Evolutionary conservation across 1,140 invertebrate species (phyloP).

Genomic region (Drosophila nigrodunni): DNA sequence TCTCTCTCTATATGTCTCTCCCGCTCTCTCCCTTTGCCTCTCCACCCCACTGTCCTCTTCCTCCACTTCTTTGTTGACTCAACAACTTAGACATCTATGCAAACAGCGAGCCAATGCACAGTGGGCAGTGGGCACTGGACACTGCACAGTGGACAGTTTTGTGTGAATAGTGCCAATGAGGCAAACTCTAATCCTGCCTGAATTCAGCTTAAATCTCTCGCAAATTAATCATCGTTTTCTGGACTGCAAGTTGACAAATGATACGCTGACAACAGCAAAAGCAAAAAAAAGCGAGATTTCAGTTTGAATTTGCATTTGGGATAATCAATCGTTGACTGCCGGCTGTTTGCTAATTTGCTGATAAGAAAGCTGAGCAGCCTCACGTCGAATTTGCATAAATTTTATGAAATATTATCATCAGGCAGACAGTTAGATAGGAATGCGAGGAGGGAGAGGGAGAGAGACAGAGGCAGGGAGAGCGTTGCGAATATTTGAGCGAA

Average conservation of each 20-base stretch:
- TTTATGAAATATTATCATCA: slow-evolving; percentile 28
- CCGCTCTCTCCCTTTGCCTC: not conserved
- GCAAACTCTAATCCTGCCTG: slow-evolving; percentile 30
- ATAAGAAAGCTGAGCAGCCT: slow-evolving; percentile 36
- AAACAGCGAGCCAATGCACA: slow-evolving; percentile 56
- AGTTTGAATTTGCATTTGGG: slow-evolving; percentile 74
- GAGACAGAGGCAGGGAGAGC: not conserved
- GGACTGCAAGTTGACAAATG: slow-evolving; percentile 18
- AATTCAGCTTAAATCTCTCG: slow-evolving; percentile 32
- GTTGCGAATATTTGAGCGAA: slow-evolving; percentile 26
- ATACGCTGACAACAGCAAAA: not conserved
- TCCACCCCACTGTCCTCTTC: not conserved
- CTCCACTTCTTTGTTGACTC: slow-evolving; percentile 62
- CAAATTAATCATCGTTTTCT: slow-evolving; percentile 50
- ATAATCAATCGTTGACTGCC: slow-evolving; percentile 69
- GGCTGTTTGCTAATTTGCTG: slow-evolving; percentile 51
- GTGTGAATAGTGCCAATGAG: slow-evolving; percentile 4
- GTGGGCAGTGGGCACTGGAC: slow-evolving; percentile 8
- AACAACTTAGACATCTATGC: slow-evolving; percentile 77
- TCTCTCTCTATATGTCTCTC: no score
- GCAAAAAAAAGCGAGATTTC: slow-evolving; percentile 32
- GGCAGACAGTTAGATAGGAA: not conserved
- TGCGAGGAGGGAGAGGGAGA: not conserved
- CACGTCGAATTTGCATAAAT: slow-evolving; percentile 47
- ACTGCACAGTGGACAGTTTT: slow-evolving; percentile 26